Percentiles rank a stretch among this genome's conserved stretches.
These are phyloP conservation scores for Ciona savignyi DNA, from an alignment of 23 tunicate genomes.

Conservation along the genomic window DNA sequence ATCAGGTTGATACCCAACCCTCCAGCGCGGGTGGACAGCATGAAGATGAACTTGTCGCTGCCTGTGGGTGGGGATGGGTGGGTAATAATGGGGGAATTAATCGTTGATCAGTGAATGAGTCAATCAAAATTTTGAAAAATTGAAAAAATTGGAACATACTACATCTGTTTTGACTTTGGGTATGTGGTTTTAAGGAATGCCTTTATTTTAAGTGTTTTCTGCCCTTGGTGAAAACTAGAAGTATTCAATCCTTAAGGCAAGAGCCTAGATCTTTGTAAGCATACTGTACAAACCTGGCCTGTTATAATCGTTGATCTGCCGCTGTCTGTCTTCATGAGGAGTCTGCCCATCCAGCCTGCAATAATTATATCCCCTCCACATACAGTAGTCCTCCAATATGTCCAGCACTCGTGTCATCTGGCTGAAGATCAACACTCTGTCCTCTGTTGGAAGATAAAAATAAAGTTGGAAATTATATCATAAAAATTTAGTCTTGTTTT, in stretches of 20 bases:
- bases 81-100: too few species aligned
- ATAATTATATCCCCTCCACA: constrained; percentile 87
- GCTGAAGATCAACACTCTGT: constrained; percentile 91
- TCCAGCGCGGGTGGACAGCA: constrained; percentile 96
- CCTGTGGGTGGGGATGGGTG: too few species aligned
- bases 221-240: too few species aligned
- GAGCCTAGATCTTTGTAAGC: too few species aligned
- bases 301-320: constrained; percentile 86
- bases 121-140: too few species aligned
- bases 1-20: constrained; percentile 96
- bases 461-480: neutral
- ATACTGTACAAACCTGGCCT: constrained; percentile 42
- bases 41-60: constrained; percentile 87
- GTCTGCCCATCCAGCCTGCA: constrained; percentile 96
- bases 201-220: too few species aligned
- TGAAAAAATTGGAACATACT: too few species aligned
- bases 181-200: too few species aligned
- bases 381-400: constrained; percentile 89
- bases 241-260: too few species aligned
- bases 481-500: neutral
- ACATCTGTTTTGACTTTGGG: too few species aligned
- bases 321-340: constrained; percentile 79
- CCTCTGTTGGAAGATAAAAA: constrained; percentile 31
- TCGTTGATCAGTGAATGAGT: too few species aligned
- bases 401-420: constrained; percentile 92